Evolutionary conservation across 2,797 vertebrate genomes (phyloP), one percentile per base, ranked within the genome.

Genomic region (Salarias fasciatus): DNA sequence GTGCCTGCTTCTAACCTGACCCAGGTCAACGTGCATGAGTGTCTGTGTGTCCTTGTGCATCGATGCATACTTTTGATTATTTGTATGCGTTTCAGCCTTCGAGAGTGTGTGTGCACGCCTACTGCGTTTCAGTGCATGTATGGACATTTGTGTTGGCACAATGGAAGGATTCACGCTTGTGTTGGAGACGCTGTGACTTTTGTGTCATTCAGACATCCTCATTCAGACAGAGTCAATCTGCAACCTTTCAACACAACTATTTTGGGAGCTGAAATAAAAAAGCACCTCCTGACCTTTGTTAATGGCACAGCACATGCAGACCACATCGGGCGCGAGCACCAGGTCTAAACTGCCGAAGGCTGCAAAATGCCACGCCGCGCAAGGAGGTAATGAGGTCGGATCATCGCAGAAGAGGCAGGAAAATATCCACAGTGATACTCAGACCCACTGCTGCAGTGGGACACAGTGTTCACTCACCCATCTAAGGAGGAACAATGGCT

Each of bases 271-370:
- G 45, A 70, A 72, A 72, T 40, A 69, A 72, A 72, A 35, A 35
- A 35, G 47, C 35, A 38, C 43, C 45, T 71, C 56, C 63, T 79
- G 79, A 81, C 83, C 84, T 84, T 84, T 78, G 44, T 63, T 53
- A 75, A 78, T 83, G 65, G 60, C 77, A 76, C 58, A 7, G 46
- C 64, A 65, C 55, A 66, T 48, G 57, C 56, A 66, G 82, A 67
- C 75, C 82, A 72, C 78, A 73, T 72, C 66, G 68, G 72, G 63
- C 11, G 65, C 6, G 33, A 4, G 4, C 80, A 71, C 75, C 47
- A 55, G 29, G 70, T 75, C 53, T 60, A 77, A 64, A 75, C 80
- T 53, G 80, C 63, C 8, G 52, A 72, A 75, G 64, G 48, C 68
- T 54, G 61, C 12, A 50, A 84, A 85, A 85, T 68, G 79, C 75